A percentile compares a stretch with the other conserved stretches of the same genome.
Evolutionary conservation across 2,113 vertebrate genomes (phyloP).

Genomic region (Himantopus leucocephalus): DNA sequence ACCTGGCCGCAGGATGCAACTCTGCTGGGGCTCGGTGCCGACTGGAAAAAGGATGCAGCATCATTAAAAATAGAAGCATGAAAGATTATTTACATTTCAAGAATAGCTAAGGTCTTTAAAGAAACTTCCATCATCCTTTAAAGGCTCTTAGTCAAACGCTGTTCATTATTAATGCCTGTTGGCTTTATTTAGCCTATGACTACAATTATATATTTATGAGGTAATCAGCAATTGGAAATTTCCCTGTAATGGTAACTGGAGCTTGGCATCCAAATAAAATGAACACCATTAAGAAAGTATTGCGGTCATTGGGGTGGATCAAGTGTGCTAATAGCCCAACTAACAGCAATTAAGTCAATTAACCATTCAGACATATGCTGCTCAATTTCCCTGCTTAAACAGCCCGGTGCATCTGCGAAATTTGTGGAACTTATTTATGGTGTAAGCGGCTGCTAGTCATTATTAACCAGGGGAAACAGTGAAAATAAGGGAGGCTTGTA

Average conservation of each 20-base stretch:
- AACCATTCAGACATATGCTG: constrained; percentile 82
- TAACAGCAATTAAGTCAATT: constrained; percentile 87
- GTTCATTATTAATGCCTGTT: constrained; percentile 79
- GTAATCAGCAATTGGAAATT: constrained; percentile 84
- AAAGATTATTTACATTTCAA: constrained; percentile 73
- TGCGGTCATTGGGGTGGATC: constrained; percentile 82
- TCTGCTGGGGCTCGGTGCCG: background rate
- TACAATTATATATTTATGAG: constrained; percentile 84
- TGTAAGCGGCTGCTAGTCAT: constrained; percentile 30
- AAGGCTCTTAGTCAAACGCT: constrained; percentile 55
- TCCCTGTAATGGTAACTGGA: constrained; percentile 86
- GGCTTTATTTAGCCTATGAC: constrained; percentile 77
- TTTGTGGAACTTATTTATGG: constrained; percentile 67
- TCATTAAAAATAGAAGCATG: constrained; percentile 71
- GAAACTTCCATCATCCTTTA: constrained; percentile 50
- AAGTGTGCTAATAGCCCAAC: constrained; percentile 82
- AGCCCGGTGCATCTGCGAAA: constrained; percentile 72
- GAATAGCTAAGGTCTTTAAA: constrained; percentile 64
- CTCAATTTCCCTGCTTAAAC: constrained; percentile 75
- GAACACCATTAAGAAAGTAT: constrained; percentile 76
- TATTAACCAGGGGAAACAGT: constrained; percentile 51
- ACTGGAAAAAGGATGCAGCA: constrained; percentile 20
- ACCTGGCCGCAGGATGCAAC: background rate
- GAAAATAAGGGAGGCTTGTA: constrained; percentile 45
- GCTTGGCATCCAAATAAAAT: constrained; percentile 78